Evolutionary conservation across 1,140 invertebrate species (phyloP).

Genomic region (Laupala kohalensis): DNA sequence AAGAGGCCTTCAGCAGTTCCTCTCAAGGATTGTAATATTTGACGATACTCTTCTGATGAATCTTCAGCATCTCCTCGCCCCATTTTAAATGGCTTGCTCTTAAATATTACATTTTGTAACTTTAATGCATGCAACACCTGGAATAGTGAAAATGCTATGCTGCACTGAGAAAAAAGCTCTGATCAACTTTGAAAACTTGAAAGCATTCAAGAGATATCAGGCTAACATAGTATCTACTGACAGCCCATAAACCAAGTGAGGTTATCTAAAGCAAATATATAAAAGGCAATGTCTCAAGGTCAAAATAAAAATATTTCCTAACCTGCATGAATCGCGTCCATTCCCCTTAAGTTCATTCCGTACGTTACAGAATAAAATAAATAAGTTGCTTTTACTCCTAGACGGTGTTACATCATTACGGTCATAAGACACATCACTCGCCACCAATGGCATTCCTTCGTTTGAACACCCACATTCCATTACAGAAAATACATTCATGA

Average conservation of each 20-base stretch:
- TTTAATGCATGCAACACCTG: neutral
- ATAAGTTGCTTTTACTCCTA: neutral
- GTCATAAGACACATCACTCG: too few relatives aligned
- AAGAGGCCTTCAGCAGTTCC: constrained; percentile 48
- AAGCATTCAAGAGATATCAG: neutral
- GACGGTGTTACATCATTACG: neutral
- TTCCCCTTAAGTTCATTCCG: neutral
- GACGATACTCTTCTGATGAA: constrained; percentile 14
- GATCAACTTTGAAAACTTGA: neutral
- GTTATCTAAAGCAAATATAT: neutral
- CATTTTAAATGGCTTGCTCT: neutral
- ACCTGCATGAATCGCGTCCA: neutral
- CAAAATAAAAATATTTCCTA: neutral
- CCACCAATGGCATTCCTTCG: neutral
- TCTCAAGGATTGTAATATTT: constrained; percentile 39
- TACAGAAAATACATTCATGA: too few relatives aligned
- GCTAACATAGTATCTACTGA: neutral
- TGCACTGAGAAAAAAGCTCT: neutral
- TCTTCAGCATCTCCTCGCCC: neutral
- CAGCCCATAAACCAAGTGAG: neutral
- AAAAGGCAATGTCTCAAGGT: neutral
- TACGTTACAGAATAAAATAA: neutral
- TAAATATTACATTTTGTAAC: neutral
- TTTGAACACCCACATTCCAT: neutral
- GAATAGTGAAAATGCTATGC: neutral